phyloP scores from a whole-genome alignment of 2,888 invertebrate genomes.

The Ernsta delagoae region DNA sequence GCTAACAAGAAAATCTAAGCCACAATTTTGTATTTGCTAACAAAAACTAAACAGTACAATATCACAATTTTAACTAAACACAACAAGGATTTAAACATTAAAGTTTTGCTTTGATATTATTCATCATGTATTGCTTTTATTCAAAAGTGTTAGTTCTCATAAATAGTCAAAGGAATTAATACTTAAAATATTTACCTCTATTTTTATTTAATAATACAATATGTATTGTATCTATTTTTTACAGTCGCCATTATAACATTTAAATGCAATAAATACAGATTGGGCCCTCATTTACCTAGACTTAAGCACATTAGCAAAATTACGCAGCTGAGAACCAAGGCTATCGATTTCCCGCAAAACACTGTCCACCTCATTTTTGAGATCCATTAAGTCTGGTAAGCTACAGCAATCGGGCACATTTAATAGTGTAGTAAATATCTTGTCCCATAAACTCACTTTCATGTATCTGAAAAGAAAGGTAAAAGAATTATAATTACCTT shows the following conservation, averaged over 20 bases:
- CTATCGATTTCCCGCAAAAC: slow-evolving; percentile 67
- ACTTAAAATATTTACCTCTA: slow-evolving; percentile 64
- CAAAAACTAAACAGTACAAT: slow-evolving; percentile 70
- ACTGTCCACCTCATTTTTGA: slow-evolving; percentile 78
- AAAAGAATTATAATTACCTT: not conserved
- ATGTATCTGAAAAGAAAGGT: slow-evolving; percentile 85
- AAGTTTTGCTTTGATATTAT: slow-evolving; percentile 58
- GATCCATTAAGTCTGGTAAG: slow-evolving; percentile 88
- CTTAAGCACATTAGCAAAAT: slow-evolving; percentile 82
- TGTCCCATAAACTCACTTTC: slow-evolving; percentile 90
- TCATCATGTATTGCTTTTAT: slow-evolving; percentile 68
- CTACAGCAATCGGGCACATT: slow-evolving; percentile 92
- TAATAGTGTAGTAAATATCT: slow-evolving; percentile 91
- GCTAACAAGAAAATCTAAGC: slow-evolving; percentile 69
- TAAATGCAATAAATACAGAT: slow-evolving; percentile 83
- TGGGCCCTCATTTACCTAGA: slow-evolving; percentile 72
- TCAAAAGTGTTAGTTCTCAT: slow-evolving; percentile 57
- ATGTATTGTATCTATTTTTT: slow-evolving; percentile 66
- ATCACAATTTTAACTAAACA: slow-evolving; percentile 81
- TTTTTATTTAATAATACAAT: slow-evolving; percentile 59
- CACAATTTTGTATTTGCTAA: slow-evolving; percentile 61
- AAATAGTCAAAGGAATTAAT: slow-evolving; percentile 58
- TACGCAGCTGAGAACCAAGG: slow-evolving; percentile 71
- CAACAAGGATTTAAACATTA: slow-evolving; percentile 65
- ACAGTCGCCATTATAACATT: slow-evolving; percentile 70